Evolutionary conservation across 2,888 invertebrate genomes (phyloP), one percentile per base, ranked within the genome.

Genomic region (Lissocephala sabroskyi): DNA sequence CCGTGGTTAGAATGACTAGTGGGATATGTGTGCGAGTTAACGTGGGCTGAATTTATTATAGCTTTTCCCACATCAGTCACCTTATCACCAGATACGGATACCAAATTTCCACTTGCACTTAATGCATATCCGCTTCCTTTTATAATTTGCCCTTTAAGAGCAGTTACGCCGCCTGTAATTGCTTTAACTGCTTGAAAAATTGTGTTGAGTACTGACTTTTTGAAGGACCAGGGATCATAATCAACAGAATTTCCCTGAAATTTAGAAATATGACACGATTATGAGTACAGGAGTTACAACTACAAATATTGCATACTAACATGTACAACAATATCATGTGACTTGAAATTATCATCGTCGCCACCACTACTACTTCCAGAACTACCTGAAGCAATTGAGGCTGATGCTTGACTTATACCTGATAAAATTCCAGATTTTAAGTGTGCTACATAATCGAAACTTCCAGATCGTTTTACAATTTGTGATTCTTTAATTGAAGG

Each of bases 111-210:
- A 63, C 89, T 88, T 9, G 89, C 88, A 14, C 88, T 87, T 17
- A 90, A 83, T 13, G 89, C 82, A 65, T 89, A 89, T 9, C 95
- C 94, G 45, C 94, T 90, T 33, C 94, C 94, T 85, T 94, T 94
- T 65, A 95, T 91, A 19, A 95, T 86, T 82, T 94, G 93, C 0
- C 95, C 95, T 77, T 94, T 94, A n/a, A 94, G 87, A 18, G 94
- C 94, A 2, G 95, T 90, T 7, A 94, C 92, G 40, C 94, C 94
- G 7, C 95, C 95, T 6, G 94, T 92, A 56, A 95, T 92, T 10
- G 95, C 94, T 79, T 95, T 95, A 1, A 94, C 91, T 0, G 95
- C 94, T 87, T 95, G 94, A 79, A 95, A 89, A 7, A 95, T 86
- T 2, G 94, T 94, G 82, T 90, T 91, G 11, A 94, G 85, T 52